These are phyloP conservation scores for Chouioia cunea DNA, from an alignment of 2,888 invertebrate genomes.

Conservation along the genomic window DNA sequence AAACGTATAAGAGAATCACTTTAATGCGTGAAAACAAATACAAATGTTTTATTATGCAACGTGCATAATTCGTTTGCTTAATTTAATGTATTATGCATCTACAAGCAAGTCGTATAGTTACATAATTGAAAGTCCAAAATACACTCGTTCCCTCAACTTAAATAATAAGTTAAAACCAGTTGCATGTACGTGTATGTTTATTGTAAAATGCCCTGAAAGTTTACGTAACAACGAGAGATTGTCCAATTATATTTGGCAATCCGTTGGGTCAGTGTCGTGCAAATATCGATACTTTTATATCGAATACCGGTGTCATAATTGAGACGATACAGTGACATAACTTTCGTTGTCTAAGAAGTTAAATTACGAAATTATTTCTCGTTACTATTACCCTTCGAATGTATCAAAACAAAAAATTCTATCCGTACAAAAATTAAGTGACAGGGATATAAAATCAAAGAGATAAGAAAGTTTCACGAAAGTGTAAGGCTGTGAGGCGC, in stretches of 20 bases:
- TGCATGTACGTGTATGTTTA: conserved; percentile 7
- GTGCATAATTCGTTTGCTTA: conserved; percentile 2
- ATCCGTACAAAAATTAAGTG: too few species aligned
- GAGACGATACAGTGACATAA: too few species aligned
- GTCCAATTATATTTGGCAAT: too few species aligned
- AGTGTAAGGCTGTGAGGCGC: conserved; percentile 8
- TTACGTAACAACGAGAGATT: not conserved
- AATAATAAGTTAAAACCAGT: conserved; percentile 31
- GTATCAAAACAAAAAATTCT: too few species aligned
- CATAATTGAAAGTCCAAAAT: conserved; percentile 17
- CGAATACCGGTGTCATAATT: too few species aligned
- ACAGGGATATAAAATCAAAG: too few species aligned
- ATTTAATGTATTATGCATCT: too few species aligned
- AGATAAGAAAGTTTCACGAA: not conserved
- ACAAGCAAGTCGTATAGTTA: conserved; percentile 5
- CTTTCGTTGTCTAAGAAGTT: too few species aligned
- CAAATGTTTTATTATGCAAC: conserved; percentile 16
- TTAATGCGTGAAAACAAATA: conserved; percentile 15
- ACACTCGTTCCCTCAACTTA: conserved; percentile 8
- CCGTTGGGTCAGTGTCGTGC: too few species aligned
- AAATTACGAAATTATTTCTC: too few species aligned
- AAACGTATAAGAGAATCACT: not conserved
- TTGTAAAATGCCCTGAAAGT: conserved; percentile 2
- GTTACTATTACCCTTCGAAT: too few species aligned
- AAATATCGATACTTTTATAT: too few species aligned